Evolutionary conservation across 2,888 invertebrate genomes (phyloP), one percentile per base, ranked within the genome.

Genomic region (Dendrolimus pini): DNA sequence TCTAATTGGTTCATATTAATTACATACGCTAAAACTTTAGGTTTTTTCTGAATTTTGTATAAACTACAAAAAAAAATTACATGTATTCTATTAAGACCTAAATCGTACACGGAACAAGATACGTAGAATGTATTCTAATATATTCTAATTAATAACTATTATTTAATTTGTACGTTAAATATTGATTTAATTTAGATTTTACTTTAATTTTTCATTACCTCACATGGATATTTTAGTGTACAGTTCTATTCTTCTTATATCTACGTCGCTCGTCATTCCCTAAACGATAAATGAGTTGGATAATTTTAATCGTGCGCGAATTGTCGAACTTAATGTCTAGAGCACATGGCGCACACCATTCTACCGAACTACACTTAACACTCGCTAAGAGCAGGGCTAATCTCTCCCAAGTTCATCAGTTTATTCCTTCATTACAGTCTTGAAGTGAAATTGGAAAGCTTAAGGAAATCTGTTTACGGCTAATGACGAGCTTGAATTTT

Each of bases 301-400:
- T 89, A 87, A 89, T 89, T 89, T 88, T 85, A 89, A 89, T 88
- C 84, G 87, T 78, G 79, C 87, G 86, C 87, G 84, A 89, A 88
- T 83, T 83, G 83, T 67, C 69, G 74, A 70, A 78, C 75, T 87
- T 47, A 86, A 89, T 86, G 84, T 72, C 71, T 72, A 64, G 53
- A 77, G 74, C 89, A 89, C 83, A 84, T 83, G 89, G 69, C 85
- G 83, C 84, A 61, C 63, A 74, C 75, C 75, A 78, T 78, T 80
- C 80, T 69, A 70, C 72, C 73, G 47, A 77, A 78, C 75, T 77
- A 75, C 47, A 47, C 47, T 47, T 47, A 30, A 47, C 73, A 70
- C 63, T 69, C 62, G 59, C 56, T 64, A 63, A 62, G 62, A 68
- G 67, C 72, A 68, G 70, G 47, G 47, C 47, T 47, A 78, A 77